Evolutionary conservation across 2,888 invertebrate species (phyloP).

Genomic region (Gibbula magus): DNA sequence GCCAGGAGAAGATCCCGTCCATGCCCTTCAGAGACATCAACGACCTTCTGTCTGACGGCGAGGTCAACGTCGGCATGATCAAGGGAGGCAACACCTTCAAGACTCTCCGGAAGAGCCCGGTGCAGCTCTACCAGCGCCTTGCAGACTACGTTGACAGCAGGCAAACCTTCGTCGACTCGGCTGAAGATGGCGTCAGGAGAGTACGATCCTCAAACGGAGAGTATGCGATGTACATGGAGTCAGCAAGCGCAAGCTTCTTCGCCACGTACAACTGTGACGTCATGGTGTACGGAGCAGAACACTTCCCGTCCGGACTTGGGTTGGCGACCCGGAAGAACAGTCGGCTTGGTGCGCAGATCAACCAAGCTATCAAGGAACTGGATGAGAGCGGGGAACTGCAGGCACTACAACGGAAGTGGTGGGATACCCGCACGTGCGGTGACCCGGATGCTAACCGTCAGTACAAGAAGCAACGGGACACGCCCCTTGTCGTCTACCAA

Average conservation of each 20-base stretch:
- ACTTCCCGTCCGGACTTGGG: constrained; percentile 31
- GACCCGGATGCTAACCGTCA: constrained; percentile 36
- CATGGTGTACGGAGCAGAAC: constrained; percentile 45
- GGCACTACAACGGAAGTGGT: constrained; percentile 36
- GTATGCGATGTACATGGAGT: constrained; percentile 43
- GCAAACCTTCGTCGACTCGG: constrained; percentile 24
- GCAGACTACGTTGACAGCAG: constrained; percentile 27
- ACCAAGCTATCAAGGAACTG: constrained; percentile 31
- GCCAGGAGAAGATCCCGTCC: constrained; percentile 33
- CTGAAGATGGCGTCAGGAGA: constrained; percentile 35
- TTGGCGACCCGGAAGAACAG: constrained; percentile 23
- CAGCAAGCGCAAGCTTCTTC: constrained; percentile 39
- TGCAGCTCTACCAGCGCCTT: not conserved
- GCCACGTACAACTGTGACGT: constrained; percentile 45
- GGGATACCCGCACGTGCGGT: constrained; percentile 36
- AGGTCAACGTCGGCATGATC: constrained; percentile 29
- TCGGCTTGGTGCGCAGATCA: constrained; percentile 27
- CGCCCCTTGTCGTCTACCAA: constrained; percentile 29
- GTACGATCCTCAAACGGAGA: constrained; percentile 38
- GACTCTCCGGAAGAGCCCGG: constrained; percentile 5
- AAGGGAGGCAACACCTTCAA: not conserved
- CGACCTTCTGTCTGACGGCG: constrained; percentile 31
- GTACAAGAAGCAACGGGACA: constrained; percentile 33
- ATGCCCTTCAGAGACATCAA: constrained; percentile 41
- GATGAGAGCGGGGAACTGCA: constrained; percentile 28